Evolutionary conservation across 2,113 vertebrate species (phyloP), one percentile per base, ranked within the genome.

Genomic region (Neotoma lepida): DNA sequence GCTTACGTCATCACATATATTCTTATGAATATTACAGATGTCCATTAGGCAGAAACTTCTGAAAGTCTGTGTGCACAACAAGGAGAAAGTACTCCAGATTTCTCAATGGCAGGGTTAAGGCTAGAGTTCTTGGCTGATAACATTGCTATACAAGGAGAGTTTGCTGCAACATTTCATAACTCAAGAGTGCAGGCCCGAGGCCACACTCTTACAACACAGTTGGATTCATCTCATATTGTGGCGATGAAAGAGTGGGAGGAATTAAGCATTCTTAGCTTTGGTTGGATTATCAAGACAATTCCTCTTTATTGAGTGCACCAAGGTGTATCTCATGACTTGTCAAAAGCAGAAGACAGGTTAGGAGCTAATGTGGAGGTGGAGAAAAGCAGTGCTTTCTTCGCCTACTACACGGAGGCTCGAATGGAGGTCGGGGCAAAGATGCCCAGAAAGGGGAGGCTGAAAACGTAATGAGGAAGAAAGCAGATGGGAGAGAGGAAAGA

Each of bases 191-290:
- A 49, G 84, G 92, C 91, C 84, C 15, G 54, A 86, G 80, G 88
- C 85, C 78, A 46, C 4, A 2, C 82, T 90, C 10, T 96, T 74
- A 88, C 88, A 80, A 89, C 86, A 87, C 58, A 95, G 73, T 76
- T 96, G 95, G 90, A 84, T 80, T 63, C 88, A 17, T 64, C 82
- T 80, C 78, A 58, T 12, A 1, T 15, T 51, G 74, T 56, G 44
- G 88, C 70, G 86, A 74, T 54, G 81, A 96, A 39, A 93, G 64
- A 91, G 66, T 54, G 76, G 87, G 91, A 86, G 86, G 90, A 93
- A 93, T 90, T 88, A 95, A 95, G 87, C 77, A 84, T 87, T 56
- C 68, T 93, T 64, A 66, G 70, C 73, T 86, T 58, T 35, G 4
- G 4, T 14, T 24, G 77, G 61, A n/a, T 94, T 68, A 80, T 86